Evolutionary conservation across 2,797 vertebrate genomes (phyloP).

Genomic region (Hydrocynus forskahlii): DNA sequence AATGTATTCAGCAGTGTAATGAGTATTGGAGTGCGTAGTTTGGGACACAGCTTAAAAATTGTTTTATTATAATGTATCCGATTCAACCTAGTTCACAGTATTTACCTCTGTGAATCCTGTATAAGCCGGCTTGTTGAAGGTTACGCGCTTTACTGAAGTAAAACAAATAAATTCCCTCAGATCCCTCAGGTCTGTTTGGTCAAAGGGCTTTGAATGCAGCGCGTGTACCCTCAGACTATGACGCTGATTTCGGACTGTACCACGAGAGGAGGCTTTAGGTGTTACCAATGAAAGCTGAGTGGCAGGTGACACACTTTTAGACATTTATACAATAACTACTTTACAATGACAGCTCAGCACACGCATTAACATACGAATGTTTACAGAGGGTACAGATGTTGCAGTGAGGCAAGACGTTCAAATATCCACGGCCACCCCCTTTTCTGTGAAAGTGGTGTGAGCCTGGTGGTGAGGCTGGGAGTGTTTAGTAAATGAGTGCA

Average conservation of each 20-base stretch:
- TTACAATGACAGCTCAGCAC: background rate
- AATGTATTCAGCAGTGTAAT: no score
- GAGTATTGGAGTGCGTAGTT: no score
- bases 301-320: background rate
- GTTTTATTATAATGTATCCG: no score
- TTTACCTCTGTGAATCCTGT: no score
- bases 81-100: no score
- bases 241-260: background rate
- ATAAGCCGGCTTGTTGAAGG: no score
- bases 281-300: background rate
- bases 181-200: no score
- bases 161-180: no score
- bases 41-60: no score
- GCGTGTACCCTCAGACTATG: background rate
- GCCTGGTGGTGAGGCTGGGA: constrained; percentile 3
- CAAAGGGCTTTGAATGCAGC: background rate
- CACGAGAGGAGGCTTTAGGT: background rate
- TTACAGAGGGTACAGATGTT: background rate
- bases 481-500: background rate
- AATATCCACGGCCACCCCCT: background rate
- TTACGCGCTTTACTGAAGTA: no score
- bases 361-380: background rate
- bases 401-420: background rate
- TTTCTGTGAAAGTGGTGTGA: background rate
- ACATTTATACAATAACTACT: background rate